A percentile compares a stretch with the other conserved stretches of the same genome.
Conservation (phyloP, 2,888 invertebrate genomes). For the Yponomeuta plumbellus region DNA sequence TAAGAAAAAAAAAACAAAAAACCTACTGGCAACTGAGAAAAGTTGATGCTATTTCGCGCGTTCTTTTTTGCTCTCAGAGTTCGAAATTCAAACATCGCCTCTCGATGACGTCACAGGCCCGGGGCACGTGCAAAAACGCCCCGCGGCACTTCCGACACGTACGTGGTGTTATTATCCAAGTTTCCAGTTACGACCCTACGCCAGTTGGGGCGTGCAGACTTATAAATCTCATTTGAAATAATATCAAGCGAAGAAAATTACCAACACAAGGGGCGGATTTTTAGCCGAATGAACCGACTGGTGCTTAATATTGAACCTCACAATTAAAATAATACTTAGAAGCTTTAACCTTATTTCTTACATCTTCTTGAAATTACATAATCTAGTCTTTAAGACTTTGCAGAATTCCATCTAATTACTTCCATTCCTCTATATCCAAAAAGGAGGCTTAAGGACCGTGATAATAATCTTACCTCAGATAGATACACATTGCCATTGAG, state of each 20-base stretch:
- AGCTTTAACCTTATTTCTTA: too few relatives aligned
- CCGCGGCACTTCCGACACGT: not conserved
- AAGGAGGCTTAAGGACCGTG: too few relatives aligned
- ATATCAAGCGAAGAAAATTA: conserved; percentile 33
- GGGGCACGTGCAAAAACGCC: not conserved
- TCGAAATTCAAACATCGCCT: not conserved
- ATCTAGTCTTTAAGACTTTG: too few relatives aligned
- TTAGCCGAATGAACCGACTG: not conserved
- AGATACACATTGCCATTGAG: too few relatives aligned
- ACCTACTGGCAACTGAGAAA: too few relatives aligned
- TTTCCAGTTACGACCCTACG: conserved; percentile 16
- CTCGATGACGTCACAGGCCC: not conserved
- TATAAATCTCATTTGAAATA: conserved; percentile 37
- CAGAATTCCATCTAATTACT: too few relatives aligned
- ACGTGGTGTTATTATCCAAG: conserved; percentile 18
- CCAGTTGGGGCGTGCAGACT: conserved; percentile 28
- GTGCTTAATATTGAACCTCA: not conserved
- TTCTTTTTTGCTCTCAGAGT: not conserved
- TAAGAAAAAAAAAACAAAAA: too few relatives aligned
- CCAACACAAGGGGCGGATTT: conserved; percentile 8
- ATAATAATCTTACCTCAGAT: too few relatives aligned
- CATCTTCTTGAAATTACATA: too few relatives aligned
- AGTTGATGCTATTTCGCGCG: too few relatives aligned
- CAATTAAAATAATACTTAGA: not conserved
- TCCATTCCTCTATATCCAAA: too few relatives aligned